Base-by-base conservation (phyloP, 1,140 invertebrate species). In the Zaprionus capensis region DNA sequence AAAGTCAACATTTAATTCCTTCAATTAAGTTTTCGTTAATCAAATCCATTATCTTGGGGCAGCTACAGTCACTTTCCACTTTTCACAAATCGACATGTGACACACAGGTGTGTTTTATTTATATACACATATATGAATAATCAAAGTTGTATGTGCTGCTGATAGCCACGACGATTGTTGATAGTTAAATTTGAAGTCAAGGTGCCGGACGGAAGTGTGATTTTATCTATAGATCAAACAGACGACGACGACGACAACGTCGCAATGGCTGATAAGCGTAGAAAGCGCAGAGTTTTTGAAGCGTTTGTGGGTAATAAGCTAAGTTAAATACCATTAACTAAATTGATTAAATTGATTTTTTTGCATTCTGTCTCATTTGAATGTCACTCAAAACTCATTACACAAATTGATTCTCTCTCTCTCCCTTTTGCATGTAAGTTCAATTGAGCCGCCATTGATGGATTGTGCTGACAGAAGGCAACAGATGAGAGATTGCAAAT, bases 381-480 rank as follows among this genome's bases (percentile, higher is more conserved):
- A 77, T 78, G 80, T 71, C 80, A 73, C 55, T 77, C 58, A 64
- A 78, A 86, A 80, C 77, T 87, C 82, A 88, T 86, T 83, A 86
- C 64, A 71, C 70, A 88, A 86, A 86, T 86, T 80, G 83, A 51
- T 51, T 58, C 41, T n/a, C 41, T n/a, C 5, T 17, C 6, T 49
- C 64, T 26, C 24, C 34, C 41, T 22, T 38, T 38, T 22, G 28
- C 36, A 46, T 46, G n/a, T 46, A n/a, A 46, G 11, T 55, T 41
- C 24, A 20, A 28, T 28, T 31, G 26, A 46, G 11, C 41, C 55
- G 28, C 7, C 56, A 24, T 63, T 70, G 72, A 63, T 75, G 58
- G 72, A 75, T 75, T 62, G 31, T 28, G 7, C n/a, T 46, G 41
- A 1, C 41, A 17, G 38, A 41, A 41, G 38, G 41, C 41, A 46